Percentiles rank a stretch among this genome's conserved stretches.
phyloP scores from a whole-genome alignment of 1,140 invertebrate genomes.

The Drosophila jambulina region DNA sequence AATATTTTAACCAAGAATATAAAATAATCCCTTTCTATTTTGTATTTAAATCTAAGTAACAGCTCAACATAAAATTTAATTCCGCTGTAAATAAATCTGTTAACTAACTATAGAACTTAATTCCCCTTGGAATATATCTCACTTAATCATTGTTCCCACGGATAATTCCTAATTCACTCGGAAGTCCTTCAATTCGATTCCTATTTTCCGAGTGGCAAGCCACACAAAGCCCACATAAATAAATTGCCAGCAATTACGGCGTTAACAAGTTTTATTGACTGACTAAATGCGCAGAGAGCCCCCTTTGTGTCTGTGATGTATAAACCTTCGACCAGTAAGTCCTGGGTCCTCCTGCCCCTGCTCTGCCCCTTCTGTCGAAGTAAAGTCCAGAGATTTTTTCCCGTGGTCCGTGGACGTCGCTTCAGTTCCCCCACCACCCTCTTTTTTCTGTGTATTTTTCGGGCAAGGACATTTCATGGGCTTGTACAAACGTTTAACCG shows the following conservation, averaged over 20 bases:
- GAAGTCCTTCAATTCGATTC: conserved; percentile 18
- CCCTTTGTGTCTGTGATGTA: conserved; percentile 6
- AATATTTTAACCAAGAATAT: neutral
- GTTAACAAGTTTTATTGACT: conserved; percentile 84
- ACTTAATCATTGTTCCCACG: conserved; percentile 10
- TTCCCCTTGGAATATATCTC: neutral
- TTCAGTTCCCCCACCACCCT: neutral
- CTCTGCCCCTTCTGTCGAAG: conserved; percentile 16
- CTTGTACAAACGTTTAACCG: conserved; percentile 82
- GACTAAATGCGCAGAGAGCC: conserved; percentile 70
- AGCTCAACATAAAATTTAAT: neutral
- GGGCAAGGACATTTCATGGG: conserved; percentile 78
- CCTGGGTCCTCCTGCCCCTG: neutral
- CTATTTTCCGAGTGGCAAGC: conserved; percentile 36
- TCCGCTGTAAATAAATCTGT: neutral
- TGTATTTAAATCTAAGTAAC: neutral
- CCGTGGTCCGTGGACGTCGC: neutral
- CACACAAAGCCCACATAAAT: conserved; percentile 66
- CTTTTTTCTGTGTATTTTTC: conserved; percentile 27
- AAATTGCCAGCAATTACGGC: conserved; percentile 81
- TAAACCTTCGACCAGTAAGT: conserved; percentile 18
- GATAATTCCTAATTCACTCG: conserved; percentile 18
- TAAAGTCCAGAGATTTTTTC: conserved; percentile 52
- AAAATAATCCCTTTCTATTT: neutral
- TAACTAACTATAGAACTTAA: neutral